phyloP scores from a whole-genome alignment of 2,888 invertebrate genomes.

The Cephus pulcher region DNA sequence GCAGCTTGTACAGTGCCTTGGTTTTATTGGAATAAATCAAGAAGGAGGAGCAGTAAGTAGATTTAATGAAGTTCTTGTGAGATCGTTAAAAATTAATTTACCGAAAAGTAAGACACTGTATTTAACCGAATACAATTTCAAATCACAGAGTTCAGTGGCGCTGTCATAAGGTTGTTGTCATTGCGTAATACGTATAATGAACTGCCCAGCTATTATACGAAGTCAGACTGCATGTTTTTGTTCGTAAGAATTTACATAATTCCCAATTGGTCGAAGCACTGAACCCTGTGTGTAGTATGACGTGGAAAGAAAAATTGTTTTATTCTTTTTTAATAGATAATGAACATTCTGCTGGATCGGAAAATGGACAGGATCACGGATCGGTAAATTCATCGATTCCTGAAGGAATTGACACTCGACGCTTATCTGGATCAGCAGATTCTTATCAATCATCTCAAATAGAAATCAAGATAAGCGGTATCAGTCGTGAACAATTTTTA shows the following conservation, averaged over 20 bases:
- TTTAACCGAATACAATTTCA: background rate
- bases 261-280: background rate
- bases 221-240: background rate
- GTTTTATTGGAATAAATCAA: constrained; percentile 22
- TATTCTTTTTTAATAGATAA: background rate
- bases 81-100: background rate
- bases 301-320: background rate
- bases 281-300: background rate
- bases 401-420: background rate
- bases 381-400: background rate
- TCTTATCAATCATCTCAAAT: background rate
- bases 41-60: background rate
- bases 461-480: background rate
- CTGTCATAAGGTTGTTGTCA: background rate
- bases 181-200: background rate
- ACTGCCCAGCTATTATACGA: background rate
- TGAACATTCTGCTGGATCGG: background rate
- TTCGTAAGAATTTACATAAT: background rate
- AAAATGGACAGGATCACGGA: background rate
- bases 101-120: background rate
- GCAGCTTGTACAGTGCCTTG: constrained; percentile 30
- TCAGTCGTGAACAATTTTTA: background rate
- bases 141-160: background rate
- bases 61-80: background rate
- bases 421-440: background rate